Evolutionary conservation across 1,140 invertebrate genomes (phyloP).

Genomic region (Drosophila varians): DNA sequence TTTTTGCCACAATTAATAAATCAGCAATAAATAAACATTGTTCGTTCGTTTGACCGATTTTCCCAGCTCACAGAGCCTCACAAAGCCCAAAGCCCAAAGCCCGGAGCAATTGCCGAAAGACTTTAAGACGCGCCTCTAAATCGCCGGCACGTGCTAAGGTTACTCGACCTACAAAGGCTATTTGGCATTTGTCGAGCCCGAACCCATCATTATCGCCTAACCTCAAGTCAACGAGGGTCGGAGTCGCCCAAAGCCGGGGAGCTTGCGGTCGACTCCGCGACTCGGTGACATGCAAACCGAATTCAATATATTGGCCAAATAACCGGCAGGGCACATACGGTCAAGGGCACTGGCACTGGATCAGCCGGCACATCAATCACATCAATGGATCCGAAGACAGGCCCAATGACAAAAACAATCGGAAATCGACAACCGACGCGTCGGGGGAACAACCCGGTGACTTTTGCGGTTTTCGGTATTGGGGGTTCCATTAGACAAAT

Average conservation of each 20-base stretch:
- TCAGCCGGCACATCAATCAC: conserved; percentile 78
- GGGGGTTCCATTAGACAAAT: conserved; percentile 7
- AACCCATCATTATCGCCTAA: conserved; percentile 54
- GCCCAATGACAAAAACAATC: conserved; percentile 26
- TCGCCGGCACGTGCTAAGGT: conserved; percentile 73
- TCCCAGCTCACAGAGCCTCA: conserved; percentile 6
- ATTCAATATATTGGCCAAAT: conserved; percentile 33
- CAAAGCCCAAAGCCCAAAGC: too few species aligned
- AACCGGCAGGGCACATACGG: conserved; percentile 49
- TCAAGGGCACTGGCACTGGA: conserved; percentile 70
- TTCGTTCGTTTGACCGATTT: conserved; percentile 37
- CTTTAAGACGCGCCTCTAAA: conserved; percentile 64
- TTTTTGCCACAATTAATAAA: conserved; percentile 34
- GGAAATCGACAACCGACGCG: not conserved
- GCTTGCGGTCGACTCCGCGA: not conserved
- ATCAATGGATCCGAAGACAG: conserved; percentile 76
- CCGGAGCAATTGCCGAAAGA: conserved; percentile 8
- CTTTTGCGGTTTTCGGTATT: conserved; percentile 54
- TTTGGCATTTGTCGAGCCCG: conserved; percentile 33
- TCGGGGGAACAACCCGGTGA: conserved; percentile 38
- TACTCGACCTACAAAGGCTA: conserved; percentile 59
- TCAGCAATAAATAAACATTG: conserved; percentile 36
- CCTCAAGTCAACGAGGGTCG: conserved; percentile 57
- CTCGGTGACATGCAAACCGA: conserved; percentile 25
- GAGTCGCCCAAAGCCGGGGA: conserved; percentile 50